Base-by-base conservation (phyloP, 2,797 vertebrate genomes). In the Crenichthys baileyi region DNA sequence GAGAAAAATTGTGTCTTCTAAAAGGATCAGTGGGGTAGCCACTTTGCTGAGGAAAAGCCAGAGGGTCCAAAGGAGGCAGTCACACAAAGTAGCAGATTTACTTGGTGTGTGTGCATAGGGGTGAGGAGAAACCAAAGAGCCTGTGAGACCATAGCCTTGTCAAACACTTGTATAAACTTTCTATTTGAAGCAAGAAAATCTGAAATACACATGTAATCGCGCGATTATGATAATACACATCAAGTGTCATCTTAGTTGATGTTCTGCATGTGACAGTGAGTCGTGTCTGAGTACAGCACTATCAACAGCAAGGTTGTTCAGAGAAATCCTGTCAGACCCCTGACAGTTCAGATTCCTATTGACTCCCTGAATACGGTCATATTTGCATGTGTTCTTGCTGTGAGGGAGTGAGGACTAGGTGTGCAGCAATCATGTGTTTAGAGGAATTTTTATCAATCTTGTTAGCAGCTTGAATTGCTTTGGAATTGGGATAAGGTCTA, bases 131-230 rank as follows among this genome's bases (percentile, higher is more conserved):
- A 60, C 29, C 15, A 70, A 39, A 72, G 79, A 46, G 76, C 60
- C 80, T 73, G 78, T 20, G 68, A 55, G 76, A 79, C 73, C 83
- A 79, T 74, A 80, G 73, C 77, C 11, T 65, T 88, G 90, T 86
- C 83, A 89, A 80, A 84, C 84, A 81, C 79, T 77, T 55, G 36
- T 87, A 81, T 82, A 83, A 46, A n/a, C 85, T 82, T 90, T 87
- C 83, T 79, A 88, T 88, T 87, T 80, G 80, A 85, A 90, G 88
- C 73, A 70, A 83, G 77, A 53, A 90, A 91, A 92, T 92, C 92
- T 92, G 88, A 90, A 94, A 81, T 94, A 94, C 94, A 94, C 91
- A 92, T 94, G 94, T 94, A 94, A 94, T 94, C 89, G 56, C 85
- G 83, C 74, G 91, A 93, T 94, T 94, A 94, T 93, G 92, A 94